phyloP scores from a whole-genome alignment of 2,888 invertebrate species.

The Catocala fraxini region DNA sequence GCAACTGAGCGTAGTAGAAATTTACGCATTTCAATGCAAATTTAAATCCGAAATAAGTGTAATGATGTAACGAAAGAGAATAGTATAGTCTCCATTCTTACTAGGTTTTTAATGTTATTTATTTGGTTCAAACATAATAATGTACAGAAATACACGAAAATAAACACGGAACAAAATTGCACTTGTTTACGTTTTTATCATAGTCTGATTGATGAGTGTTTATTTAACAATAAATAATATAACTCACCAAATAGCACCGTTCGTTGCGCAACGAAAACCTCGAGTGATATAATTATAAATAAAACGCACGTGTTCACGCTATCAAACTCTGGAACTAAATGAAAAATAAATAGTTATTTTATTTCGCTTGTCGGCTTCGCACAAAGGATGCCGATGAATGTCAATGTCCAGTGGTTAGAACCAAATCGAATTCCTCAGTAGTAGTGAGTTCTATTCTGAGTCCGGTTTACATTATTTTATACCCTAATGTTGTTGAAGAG shows the following conservation, averaged over 20 bases:
- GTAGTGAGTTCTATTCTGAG: not conserved
- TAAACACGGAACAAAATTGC: no score
- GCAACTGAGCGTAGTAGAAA: not conserved
- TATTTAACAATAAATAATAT: no score
- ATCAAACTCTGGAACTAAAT: slow-evolving; percentile 13
- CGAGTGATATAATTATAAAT: not conserved
- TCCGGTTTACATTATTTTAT: not conserved
- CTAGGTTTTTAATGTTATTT: no score
- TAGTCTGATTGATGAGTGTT: no score
- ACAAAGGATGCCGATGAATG: slow-evolving; percentile 46
- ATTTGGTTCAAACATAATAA: no score
- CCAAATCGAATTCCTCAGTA: no score
- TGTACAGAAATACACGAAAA: no score
- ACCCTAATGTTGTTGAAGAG: no score
- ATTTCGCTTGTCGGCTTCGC: slow-evolving; percentile 44
- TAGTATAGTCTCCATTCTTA: no score
- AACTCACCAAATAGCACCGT: no score
- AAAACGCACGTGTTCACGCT: slow-evolving; percentile 6
- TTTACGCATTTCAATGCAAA: not conserved
- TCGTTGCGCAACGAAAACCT: no score
- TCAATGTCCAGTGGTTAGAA: slow-evolving; percentile 24
- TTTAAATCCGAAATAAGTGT: not conserved
- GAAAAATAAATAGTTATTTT: slow-evolving; percentile 7
- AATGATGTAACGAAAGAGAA: not conserved
- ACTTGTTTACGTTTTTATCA: no score